Conservation (phyloP, 2,888 invertebrate genomes). For the Sturmia bella region DNA sequence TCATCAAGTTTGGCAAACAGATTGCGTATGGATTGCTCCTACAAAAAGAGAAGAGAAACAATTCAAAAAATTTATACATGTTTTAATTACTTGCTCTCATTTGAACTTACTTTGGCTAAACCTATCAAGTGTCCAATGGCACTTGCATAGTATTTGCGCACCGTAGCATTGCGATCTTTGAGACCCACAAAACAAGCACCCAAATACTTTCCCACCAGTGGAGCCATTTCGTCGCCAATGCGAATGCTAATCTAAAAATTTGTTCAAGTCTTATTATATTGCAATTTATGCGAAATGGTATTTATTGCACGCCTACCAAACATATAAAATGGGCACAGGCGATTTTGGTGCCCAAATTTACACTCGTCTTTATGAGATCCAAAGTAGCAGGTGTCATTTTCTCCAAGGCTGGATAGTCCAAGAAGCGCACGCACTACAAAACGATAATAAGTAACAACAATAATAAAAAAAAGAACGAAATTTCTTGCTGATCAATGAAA, state of each 20-base stretch:
- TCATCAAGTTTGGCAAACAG: constrained; percentile 84
- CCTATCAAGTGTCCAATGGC: constrained; percentile 93
- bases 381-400: constrained; percentile 90
- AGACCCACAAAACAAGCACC: constrained; percentile 86
- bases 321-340: constrained; percentile 91
- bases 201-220: constrained; percentile 84
- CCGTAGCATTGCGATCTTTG: constrained; percentile 91
- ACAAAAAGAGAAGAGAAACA: constrained; percentile 17
- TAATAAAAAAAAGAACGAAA: too few species aligned
- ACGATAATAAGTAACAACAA: not conserved
- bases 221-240: constrained; percentile 83
- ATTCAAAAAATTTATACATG: too few species aligned
- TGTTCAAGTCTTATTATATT: not conserved
- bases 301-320: constrained; percentile 81
- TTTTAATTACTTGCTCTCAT: too few species aligned
- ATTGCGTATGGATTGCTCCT: constrained; percentile 84
- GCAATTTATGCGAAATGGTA: not conserved
- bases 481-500: too few species aligned
- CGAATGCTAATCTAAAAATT: constrained; percentile 81
- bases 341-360: constrained; percentile 92
- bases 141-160: constrained; percentile 91
- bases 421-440: constrained; percentile 85
- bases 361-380: constrained; percentile 90
- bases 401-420: constrained; percentile 89
- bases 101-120: constrained; percentile 86